Conservation (phyloP, 2,113 vertebrate genomes). For the Notiomystis cincta region DNA sequence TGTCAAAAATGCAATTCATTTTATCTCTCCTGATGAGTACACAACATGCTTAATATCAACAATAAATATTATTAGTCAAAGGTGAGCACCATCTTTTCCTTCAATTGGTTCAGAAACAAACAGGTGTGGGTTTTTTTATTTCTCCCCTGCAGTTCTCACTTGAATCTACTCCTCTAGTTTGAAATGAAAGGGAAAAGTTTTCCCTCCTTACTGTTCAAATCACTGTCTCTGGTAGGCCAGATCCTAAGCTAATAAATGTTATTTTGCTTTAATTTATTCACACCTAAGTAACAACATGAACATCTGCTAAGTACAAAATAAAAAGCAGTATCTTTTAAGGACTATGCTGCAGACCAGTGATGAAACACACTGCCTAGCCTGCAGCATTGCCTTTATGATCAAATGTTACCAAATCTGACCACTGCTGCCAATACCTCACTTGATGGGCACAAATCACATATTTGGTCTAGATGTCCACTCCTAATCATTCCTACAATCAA, state of each 20-base stretch:
- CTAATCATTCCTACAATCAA: neutral
- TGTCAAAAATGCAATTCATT: neutral
- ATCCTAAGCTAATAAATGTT: neutral
- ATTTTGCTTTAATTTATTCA: neutral
- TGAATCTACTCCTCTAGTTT: neutral
- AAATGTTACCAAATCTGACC: neutral
- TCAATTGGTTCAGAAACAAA: neutral
- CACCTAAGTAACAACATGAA: neutral
- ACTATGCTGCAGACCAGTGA: neutral
- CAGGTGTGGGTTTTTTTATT: rapidly evolving
- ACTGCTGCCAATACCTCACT: neutral
- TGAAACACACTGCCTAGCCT: neutral
- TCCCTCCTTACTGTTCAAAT: neutral
- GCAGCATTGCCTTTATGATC: neutral
- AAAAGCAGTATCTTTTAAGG: neutral
- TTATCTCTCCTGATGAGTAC: neutral
- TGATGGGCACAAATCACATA: neutral
- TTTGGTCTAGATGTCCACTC: neutral
- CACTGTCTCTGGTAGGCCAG: neutral
- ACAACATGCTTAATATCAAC: neutral
- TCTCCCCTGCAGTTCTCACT: neutral
- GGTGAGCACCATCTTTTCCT: neutral
- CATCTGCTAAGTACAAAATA: neutral
- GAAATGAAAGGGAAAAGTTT: neutral
- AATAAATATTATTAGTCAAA: neutral